phyloP scores from a whole-genome alignment of 2,113 vertebrate species.

The Catharus fuscescens region DNA sequence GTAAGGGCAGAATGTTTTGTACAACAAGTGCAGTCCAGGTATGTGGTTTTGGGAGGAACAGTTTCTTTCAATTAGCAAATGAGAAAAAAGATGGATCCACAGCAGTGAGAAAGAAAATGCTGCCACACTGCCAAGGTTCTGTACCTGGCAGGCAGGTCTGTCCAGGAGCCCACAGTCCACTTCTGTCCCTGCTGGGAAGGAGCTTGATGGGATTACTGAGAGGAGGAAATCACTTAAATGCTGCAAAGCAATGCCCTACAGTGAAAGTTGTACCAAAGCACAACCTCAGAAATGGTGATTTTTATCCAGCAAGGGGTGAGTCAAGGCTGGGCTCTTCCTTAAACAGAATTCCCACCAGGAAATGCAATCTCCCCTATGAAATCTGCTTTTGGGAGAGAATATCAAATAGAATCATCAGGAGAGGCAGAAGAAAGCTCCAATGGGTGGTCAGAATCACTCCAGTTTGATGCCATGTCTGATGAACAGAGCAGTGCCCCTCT shows the following conservation, averaged over 20 bases:
- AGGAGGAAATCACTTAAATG: not conserved
- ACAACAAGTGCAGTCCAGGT: not conserved
- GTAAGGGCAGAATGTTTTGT: not conserved
- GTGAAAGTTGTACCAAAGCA: not conserved
- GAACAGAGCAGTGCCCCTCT: not conserved
- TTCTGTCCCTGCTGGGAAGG: not conserved
- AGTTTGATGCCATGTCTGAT: not conserved
- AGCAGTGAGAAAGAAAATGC: not conserved
- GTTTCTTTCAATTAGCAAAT: not conserved
- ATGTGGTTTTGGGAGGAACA: not conserved
- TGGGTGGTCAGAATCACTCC: not conserved
- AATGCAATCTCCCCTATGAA: not conserved
- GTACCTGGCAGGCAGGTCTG: not conserved
- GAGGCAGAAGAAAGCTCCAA: not conserved
- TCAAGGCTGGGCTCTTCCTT: not conserved
- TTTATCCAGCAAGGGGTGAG: not conserved
- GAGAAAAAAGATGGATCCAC: not conserved
- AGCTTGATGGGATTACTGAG: not conserved
- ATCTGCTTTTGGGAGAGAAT: not conserved
- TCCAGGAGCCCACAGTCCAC: not conserved
- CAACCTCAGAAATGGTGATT: rapidly evolving
- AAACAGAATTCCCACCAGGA: not conserved
- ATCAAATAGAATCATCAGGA: not conserved
- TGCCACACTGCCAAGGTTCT: not conserved
- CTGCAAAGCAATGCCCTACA: not conserved